Base-by-base conservation (phyloP, 2,113 vertebrate genomes). In the cattle (Bos taurus) region DNA sequence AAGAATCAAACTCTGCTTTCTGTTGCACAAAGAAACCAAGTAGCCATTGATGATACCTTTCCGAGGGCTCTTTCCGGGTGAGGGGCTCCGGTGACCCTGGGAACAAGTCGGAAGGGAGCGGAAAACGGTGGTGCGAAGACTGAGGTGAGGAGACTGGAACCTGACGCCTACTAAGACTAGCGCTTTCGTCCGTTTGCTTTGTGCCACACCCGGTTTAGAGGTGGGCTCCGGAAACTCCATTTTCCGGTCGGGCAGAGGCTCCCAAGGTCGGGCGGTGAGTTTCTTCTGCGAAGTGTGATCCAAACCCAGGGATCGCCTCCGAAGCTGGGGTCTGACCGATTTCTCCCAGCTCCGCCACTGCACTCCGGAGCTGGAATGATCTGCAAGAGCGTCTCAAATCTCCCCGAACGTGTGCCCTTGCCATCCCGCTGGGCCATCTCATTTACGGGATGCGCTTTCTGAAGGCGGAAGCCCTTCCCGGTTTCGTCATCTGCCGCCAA, bases 401-500 rank as follows among this genome's bases (percentile, higher is more conserved):
- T 94, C 93, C 97, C 59, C 4, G 28, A 54, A 60, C 3, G 2
- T 23, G 43, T 2, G 2, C 7, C 90, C 60, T 33, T 11, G 57
- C 81, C 33, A 13, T n/a, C n/a, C n/a, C 8, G 4, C 43, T 15
- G 13, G n/a, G 52, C 71, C 57, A 48, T 14, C 57, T 84, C 84
- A 8, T 43, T 86, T 67, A 80, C 67, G 95, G 59, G 96, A 97
- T 92, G 95, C 60, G 48, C 96, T 98, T 95, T 95, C 86, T 93
- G 96, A 98, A 98, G 96, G 97, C 97, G 95, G 97, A 95, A 98
- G 95, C 48, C 62, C 83, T 88, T 59, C 96, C 86, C 7, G 57
- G 33, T 98, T 98, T 98, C 92, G 88, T 97, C 98, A 97, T 74
- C 98, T 60, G 80, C 92, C 14, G 82, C 3, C 97, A 98, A 98